Conservation (phyloP, 2,113 vertebrate species). For the Ellobius talpinus region DNA sequence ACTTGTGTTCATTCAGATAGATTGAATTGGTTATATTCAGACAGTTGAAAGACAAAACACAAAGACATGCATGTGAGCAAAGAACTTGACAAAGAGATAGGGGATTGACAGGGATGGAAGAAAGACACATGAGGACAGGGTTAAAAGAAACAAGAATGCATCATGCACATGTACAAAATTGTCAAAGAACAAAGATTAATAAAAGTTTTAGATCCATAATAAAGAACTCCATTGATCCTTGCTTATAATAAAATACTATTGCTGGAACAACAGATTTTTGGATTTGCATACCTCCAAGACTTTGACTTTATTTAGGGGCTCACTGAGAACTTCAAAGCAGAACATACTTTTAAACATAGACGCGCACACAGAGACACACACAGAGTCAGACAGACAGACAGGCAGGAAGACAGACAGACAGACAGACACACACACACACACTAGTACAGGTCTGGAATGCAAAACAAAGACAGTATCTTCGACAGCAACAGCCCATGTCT, state of each 20-base stretch:
- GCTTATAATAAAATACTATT: background rate
- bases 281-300: background rate
- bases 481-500: background rate
- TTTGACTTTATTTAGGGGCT: background rate
- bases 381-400: background rate
- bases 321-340: background rate
- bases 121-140: too few relatives aligned
- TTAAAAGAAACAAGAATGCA: background rate
- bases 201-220: background rate
- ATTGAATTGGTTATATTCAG: background rate
- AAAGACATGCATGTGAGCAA: background rate
- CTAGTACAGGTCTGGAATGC: background rate
- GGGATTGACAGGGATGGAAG: background rate
- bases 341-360: background rate
- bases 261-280: background rate
- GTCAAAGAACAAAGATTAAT: background rate
- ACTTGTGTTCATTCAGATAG: background rate
- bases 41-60: background rate
- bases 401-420: background rate
- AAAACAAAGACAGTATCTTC: constrained; percentile 4
- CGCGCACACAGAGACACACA: background rate
- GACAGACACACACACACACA: background rate
- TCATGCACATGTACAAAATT: background rate
- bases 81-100: background rate
- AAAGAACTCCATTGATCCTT: background rate